Evolutionary conservation across 2,113 vertebrate genomes (phyloP).

Genomic region (Sylvia atricapilla): DNA sequence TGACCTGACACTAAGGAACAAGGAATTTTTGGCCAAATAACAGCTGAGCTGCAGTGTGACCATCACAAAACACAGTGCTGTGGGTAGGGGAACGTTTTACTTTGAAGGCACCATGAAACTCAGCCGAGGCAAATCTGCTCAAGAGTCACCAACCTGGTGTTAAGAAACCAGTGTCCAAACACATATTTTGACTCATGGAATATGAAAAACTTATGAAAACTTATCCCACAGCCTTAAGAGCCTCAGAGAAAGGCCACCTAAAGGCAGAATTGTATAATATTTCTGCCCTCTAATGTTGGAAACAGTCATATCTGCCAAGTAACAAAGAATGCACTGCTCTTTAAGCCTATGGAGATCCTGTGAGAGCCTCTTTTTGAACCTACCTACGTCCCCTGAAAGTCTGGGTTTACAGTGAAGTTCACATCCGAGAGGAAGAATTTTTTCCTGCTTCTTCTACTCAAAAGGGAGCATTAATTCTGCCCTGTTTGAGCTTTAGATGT

Average conservation of each 20-base stretch:
- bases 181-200: neutral
- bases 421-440: neutral
- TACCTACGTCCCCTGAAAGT: neutral
- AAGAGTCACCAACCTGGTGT: neutral
- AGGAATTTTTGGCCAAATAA: neutral
- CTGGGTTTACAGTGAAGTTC: neutral
- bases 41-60: neutral
- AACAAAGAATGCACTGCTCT: neutral
- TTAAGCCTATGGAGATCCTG: neutral
- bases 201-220: neutral
- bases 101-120: neutral
- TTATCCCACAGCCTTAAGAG: neutral
- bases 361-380: neutral
- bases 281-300: neutral
- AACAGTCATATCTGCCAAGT: neutral
- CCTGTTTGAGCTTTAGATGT: neutral
- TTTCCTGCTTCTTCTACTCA: neutral
- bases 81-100: neutral
- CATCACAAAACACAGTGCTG: neutral
- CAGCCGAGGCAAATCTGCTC: neutral
- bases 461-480: neutral
- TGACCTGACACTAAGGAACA: neutral
- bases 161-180: neutral
- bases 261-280: neutral
- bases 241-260: neutral